These are phyloP conservation scores for Scylla paramamosain DNA, from an alignment of 1,140 invertebrate species.

Conservation along the genomic window DNA sequence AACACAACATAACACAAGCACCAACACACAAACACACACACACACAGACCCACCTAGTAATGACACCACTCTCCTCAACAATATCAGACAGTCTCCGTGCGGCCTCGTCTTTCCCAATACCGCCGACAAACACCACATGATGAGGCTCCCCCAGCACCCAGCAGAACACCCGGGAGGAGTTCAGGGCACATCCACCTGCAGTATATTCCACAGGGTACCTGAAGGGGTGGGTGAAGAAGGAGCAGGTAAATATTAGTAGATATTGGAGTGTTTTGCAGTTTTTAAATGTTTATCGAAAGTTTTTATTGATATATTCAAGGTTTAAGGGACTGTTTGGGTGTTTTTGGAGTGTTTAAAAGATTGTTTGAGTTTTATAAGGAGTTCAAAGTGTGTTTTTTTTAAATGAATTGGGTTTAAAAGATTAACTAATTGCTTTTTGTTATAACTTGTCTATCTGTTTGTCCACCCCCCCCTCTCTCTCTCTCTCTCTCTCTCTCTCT, in stretches of 20 bases:
- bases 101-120: conserved; percentile 81
- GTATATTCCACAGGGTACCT: conserved; percentile 78
- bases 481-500: too few species aligned
- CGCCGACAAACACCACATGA: conserved; percentile 81
- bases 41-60: conserved; percentile 79
- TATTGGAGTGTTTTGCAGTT: not conserved
- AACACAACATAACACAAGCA: not conserved
- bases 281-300: not conserved
- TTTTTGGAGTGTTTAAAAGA: too few species aligned
- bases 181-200: conserved; percentile 82
- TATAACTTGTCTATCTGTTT: too few species aligned
- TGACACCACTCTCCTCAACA: conserved; percentile 80
- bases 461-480: too few species aligned
- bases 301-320: not conserved
- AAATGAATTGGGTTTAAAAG: too few species aligned
- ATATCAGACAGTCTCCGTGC: conserved; percentile 80
- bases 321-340: too few species aligned
- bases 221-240: not conserved
- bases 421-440: too few species aligned
- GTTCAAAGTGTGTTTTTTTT: too few species aligned
- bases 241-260: conserved; percentile 3
- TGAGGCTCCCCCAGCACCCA: conserved; percentile 81
- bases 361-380: too few species aligned
- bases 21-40: not conserved
- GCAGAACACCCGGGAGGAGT: conserved; percentile 82